Evolutionary conservation across 1,140 invertebrate species (phyloP).

Genomic region (Temnothorax longispinosus): DNA sequence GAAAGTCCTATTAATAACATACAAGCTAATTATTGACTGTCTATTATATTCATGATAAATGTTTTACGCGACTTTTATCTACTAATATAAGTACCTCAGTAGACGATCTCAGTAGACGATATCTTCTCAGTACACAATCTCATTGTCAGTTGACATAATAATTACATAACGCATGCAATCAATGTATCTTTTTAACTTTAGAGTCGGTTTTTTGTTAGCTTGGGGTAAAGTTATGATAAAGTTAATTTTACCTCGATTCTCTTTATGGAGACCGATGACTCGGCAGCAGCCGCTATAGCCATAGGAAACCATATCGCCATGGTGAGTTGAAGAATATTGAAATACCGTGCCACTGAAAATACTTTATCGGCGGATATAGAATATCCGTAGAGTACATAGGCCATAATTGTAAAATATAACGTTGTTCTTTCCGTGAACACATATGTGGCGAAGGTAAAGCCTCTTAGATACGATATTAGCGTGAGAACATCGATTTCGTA

Average conservation of each 20-base stretch:
- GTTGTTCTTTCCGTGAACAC: slow-evolving; percentile 91
- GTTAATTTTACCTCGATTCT: slow-evolving; percentile 86
- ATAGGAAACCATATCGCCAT: slow-evolving; percentile 91
- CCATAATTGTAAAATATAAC: slow-evolving; percentile 90
- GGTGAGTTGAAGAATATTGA: slow-evolving; percentile 90
- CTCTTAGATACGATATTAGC: slow-evolving; percentile 90
- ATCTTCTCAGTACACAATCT: background rate
- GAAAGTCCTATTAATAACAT: slow-evolving; percentile 70
- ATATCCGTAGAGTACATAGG: slow-evolving; percentile 89
- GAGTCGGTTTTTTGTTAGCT: background rate
- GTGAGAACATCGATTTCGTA: slow-evolving; percentile 89
- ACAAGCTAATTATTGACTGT: background rate
- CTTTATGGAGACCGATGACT: slow-evolving; percentile 88
- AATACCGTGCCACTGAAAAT: slow-evolving; percentile 91
- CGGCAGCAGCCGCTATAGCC: slow-evolving; percentile 87
- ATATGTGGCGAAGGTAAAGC: slow-evolving; percentile 89
- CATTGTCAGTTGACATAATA: background rate
- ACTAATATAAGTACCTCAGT: background rate
- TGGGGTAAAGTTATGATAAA: background rate
- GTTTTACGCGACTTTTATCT: background rate
- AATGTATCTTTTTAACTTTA: background rate
- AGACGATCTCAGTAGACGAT: background rate
- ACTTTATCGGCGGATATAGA: slow-evolving; percentile 89
- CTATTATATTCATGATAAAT: background rate
- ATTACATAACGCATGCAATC: background rate